phyloP scores from a whole-genome alignment of 2,888 invertebrate genomes.

The Cephus spinipes region DNA sequence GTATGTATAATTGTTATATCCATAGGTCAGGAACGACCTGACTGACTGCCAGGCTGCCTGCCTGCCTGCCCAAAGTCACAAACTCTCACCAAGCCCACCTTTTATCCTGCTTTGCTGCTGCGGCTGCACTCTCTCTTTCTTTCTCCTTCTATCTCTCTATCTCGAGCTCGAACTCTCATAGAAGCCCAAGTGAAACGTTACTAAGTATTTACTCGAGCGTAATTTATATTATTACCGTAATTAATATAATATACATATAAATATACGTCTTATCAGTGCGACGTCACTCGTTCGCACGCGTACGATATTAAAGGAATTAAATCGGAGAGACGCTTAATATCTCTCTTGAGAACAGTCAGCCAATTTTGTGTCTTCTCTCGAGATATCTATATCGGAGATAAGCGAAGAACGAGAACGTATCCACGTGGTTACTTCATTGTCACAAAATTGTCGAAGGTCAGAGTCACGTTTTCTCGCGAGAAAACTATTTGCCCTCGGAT shows the following conservation, averaged over 20 bases:
- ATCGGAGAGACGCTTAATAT: not conserved
- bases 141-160: not conserved
- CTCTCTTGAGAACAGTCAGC: not conserved
- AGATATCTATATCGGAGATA: not conserved
- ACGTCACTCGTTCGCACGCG: not conserved
- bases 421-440: not conserved
- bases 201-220: slow-evolving; percentile 55
- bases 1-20: not conserved
- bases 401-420: not conserved
- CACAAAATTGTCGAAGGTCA: not conserved
- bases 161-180: slow-evolving; percentile 40
- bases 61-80: not conserved
- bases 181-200: slow-evolving; percentile 42
- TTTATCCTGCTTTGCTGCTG: slow-evolving; percentile 42
- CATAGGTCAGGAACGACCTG: not conserved
- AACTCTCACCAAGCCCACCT: not conserved
- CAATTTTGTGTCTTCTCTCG: not conserved
- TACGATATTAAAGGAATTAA: not conserved
- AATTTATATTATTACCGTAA: slow-evolving; percentile 47
- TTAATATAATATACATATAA: slow-evolving; percentile 29
- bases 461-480: not conserved
- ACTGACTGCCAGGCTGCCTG: not conserved
- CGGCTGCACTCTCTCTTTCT: not conserved
- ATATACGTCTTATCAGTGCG: slow-evolving; percentile 30
- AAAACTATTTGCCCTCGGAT: not conserved